Evolutionary conservation across 2,888 invertebrate species (phyloP), one percentile per base, ranked within the genome.

Genomic region (Hypolimnas misippus): DNA sequence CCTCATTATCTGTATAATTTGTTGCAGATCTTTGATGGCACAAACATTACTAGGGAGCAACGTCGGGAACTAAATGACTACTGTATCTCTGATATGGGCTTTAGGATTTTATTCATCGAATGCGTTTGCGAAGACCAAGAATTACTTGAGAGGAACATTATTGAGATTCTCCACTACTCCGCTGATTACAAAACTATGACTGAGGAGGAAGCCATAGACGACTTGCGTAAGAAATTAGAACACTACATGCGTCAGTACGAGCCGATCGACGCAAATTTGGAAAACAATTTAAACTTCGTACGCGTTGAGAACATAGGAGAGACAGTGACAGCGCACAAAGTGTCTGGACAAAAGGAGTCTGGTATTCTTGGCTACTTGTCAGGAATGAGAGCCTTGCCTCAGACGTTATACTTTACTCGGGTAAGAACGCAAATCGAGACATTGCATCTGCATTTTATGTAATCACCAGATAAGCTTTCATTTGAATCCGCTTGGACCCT

Each of bases 101-200:
- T 96, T 87, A 95, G 97, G 75, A 95, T 98, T 63, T 95, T 98
- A 80, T 98, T 98, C 89, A 95, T 98, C 70, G 98, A 98, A 84
- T 97, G 97, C 82, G 94, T 98, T 68, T 98, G 98, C 87, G 96
- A 97, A 73, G 97, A 98, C 70, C 89, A 92, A 57, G 87, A 86
- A 56, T 69, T 92, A 0, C 83, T 92, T 2, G 92, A 92, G 69
- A 81, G 87, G 62, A 91, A 92, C 74, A 92, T 93, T 66, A 89
- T 92, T 81, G 96, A 97, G 81, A 97, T 97, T 67, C 94, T 98
- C 70, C 95, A 96, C 62, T 96, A 96, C 85, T 97, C 97, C 69
- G 96, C 96, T 2, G 98, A 98, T 81, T 98, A 98, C 87, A 93
- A 94, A 63, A 94, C 94, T 51, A 96, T 97, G 95, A 95, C 95